Evolutionary conservation across 2,113 vertebrate genomes (phyloP).

Genomic region (Nyctibius bracteatus): DNA sequence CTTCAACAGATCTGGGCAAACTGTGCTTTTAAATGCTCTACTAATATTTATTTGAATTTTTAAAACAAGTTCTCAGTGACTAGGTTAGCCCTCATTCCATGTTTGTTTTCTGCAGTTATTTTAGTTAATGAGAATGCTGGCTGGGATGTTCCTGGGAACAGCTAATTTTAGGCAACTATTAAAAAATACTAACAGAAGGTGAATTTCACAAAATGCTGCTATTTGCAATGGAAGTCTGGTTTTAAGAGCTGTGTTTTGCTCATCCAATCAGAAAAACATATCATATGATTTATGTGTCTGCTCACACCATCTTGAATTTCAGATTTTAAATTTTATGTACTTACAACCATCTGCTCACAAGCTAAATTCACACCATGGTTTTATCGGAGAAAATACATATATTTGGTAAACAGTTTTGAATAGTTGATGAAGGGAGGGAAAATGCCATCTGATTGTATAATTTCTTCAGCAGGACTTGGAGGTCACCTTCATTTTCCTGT

Average conservation of each 20-base stretch:
- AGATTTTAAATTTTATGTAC: slow-evolving; percentile 55
- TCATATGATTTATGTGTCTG: slow-evolving; percentile 46
- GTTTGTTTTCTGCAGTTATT: slow-evolving; percentile 52
- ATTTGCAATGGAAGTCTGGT: slow-evolving; percentile 50
- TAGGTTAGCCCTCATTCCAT: neutral
- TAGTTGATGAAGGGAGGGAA: neutral
- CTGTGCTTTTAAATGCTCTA: neutral
- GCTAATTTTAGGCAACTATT: slow-evolving; percentile 61
- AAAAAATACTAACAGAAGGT: slow-evolving; percentile 61
- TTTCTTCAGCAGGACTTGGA: neutral
- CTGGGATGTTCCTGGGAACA: slow-evolving; percentile 15
- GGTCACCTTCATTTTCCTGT: neutral
- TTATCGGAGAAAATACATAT: slow-evolving; percentile 2
- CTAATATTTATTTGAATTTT: slow-evolving; percentile 11
- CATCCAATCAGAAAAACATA: slow-evolving; percentile 44
- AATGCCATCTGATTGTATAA: neutral
- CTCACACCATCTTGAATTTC: slow-evolving; percentile 51
- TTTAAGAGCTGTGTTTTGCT: slow-evolving; percentile 52
- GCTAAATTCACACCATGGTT: slow-evolving; percentile 3
- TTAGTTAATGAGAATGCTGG: slow-evolving; percentile 48
- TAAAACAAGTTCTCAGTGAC: neutral
- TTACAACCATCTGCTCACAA: slow-evolving; percentile 48
- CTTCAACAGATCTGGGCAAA: neutral
- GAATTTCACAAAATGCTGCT: slow-evolving; percentile 52
- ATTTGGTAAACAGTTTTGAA: slow-evolving; percentile 34